These are phyloP conservation scores for Dendrocincla tyrannina DNA, from an alignment of 2,797 vertebrate species.

Conservation along the genomic window DNA sequence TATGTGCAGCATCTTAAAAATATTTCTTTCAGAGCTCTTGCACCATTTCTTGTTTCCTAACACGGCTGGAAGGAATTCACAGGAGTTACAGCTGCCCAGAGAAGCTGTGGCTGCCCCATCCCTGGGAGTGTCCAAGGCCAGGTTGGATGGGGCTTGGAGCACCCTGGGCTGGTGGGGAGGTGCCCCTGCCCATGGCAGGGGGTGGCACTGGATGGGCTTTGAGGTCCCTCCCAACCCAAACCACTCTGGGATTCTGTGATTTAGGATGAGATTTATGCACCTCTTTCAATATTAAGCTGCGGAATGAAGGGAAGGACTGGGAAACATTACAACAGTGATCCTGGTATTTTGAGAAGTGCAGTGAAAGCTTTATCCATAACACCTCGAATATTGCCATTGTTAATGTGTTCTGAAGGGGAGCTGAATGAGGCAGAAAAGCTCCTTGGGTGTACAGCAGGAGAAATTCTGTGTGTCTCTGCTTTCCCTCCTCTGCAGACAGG, in stretches of 20 bases:
- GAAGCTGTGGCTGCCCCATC: not conserved
- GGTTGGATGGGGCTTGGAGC: accelerated
- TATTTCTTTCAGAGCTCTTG: not conserved
- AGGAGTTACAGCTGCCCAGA: not conserved
- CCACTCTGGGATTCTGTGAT: not conserved
- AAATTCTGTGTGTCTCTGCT: not conserved
- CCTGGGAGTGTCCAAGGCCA: not conserved
- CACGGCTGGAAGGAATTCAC: not conserved
- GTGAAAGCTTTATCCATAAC: not conserved
- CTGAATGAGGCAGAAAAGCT: not conserved
- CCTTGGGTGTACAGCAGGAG: not conserved
- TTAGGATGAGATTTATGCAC: not conserved
- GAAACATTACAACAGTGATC: not conserved
- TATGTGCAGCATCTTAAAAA: not conserved
- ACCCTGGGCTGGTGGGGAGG: not conserved
- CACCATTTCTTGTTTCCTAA: not conserved
- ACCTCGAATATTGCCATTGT: not conserved
- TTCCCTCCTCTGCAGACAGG: conserved; percentile 14
- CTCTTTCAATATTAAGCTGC: not conserved
- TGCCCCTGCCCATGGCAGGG: not conserved
- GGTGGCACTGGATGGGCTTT: not conserved
- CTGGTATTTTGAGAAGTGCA: not conserved
- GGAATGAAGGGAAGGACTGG: not conserved
- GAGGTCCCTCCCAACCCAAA: not conserved
- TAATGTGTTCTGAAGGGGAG: not conserved